Base-by-base conservation (phyloP, 2,797 vertebrate species). In the Darevskia nairensis region DNA sequence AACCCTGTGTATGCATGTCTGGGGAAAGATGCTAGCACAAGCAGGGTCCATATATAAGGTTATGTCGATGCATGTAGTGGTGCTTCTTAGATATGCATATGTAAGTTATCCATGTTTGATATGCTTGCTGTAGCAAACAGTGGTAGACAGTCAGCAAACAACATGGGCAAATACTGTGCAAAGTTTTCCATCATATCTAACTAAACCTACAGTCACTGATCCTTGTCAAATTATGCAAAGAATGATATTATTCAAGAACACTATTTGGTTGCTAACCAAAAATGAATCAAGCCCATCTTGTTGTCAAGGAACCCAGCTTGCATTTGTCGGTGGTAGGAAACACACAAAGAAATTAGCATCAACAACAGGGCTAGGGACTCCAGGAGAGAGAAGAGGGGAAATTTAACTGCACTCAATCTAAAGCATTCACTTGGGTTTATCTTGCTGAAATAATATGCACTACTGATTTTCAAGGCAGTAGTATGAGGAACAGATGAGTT, bases 391-490 rank as follows among this genome's bases (percentile, higher is more conserved):
- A 84, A 11, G 44, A 8, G 75, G 13, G 25, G n/a, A 27, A 71
- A 78, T 88, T 88, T 74, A 80, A 39, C 39, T 64, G 72, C 91
- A 39, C 32, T 93, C 86, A 55, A 82, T 93, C 82, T 83, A 84
- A 88, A 86, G 29, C 80, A 87, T 79, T 81, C 15, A 61, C 35
- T 71, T 90, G 86, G 35, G 79, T 95, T 92, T 92, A 88, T 87
- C 85, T 50, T 25, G 77, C 84, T 78, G 71, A 85, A 88, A 80
- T 88, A 92, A 82, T 41, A 64, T 64, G 64, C 85, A 35, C 35
- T 8, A 68, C 89, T 90, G 90, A 69, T 74, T 89, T 91, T 87
- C 82, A 78, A 92, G 72, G 85, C 17, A 81, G 21, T 84, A 86
- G 77, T 86, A 92, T 3, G 72, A 90, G 86, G 17, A 32, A 90